Evolutionary conservation across 2,888 invertebrate genomes (phyloP).

Genomic region (Lepidocyrtinus sp.): DNA sequence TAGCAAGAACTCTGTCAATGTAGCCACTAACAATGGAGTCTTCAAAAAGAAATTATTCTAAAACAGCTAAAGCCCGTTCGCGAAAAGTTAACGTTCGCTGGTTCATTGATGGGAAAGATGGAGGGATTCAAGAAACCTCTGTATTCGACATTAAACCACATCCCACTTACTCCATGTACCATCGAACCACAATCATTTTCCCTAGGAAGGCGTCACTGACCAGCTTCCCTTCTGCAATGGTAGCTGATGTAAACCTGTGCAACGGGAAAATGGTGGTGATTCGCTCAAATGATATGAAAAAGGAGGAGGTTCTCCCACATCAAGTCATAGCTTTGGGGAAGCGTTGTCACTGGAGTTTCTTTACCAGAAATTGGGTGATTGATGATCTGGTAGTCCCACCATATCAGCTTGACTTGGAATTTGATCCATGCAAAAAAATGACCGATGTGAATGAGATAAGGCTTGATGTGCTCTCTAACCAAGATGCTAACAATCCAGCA

Average conservation of each 20-base stretch:
- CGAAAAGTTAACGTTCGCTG: conserved; percentile 64
- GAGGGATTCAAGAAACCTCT: conserved; percentile 56
- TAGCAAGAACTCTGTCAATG: too few relatives aligned
- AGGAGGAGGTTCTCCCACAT: conserved; percentile 64
- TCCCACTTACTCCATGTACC: conserved; percentile 56
- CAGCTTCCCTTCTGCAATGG: conserved; percentile 59
- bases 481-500: conserved; percentile 52
- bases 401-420: conserved; percentile 61
- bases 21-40: too few relatives aligned
- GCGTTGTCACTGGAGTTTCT: conserved; percentile 68
- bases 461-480: conserved; percentile 22
- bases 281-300: conserved; percentile 33
- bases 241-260: conserved; percentile 61
- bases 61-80: conserved; percentile 26
- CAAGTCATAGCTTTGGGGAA: conserved; percentile 56
- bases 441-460: conserved; percentile 27
- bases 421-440: conserved; percentile 34
- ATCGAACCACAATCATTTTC: conserved; percentile 64
- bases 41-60: too few relatives aligned
- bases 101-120: conserved; percentile 53
- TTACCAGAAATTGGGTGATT: conserved; percentile 55
- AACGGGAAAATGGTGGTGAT: conserved; percentile 62
- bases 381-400: conserved; percentile 65
- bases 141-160: conserved; percentile 63
- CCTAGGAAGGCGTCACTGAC: conserved; percentile 40